A percentile compares a stretch with the other conserved stretches of the same genome.
These are phyloP conservation scores for Hemichromis elongatus DNA, from an alignment of 2,113 vertebrate genomes.

Conservation along the genomic window DNA sequence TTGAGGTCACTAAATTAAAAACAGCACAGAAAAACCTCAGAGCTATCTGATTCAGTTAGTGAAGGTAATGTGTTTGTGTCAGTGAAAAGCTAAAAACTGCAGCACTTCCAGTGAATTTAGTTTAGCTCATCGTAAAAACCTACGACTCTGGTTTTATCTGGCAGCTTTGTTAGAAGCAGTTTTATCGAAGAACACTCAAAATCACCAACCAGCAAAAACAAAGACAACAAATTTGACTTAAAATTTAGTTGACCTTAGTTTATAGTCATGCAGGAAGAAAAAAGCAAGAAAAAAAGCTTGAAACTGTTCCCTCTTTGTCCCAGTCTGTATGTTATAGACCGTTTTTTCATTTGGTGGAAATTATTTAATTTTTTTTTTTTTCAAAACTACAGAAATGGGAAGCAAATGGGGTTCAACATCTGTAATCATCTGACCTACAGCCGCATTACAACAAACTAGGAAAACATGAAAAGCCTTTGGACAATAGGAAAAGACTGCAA, in stretches of 20 bases:
- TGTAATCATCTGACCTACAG: neutral
- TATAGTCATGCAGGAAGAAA: neutral
- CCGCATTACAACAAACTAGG: neutral
- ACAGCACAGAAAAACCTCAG: slow-evolving; percentile 29
- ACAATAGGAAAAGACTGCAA: neutral
- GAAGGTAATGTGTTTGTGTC: slow-evolving; percentile 36
- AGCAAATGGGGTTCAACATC: neutral
- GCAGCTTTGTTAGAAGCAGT: neutral
- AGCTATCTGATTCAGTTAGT: slow-evolving; percentile 32
- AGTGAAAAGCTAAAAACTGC: slow-evolving; percentile 41
- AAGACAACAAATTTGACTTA: neutral
- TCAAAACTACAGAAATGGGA: neutral
- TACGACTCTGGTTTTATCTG: neutral
- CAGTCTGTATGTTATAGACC: neutral
- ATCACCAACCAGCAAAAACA: neutral
- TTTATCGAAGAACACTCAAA: neutral
- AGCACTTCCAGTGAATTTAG: neutral
- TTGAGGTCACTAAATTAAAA: slow-evolving; percentile 46
- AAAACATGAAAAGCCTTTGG: neutral
- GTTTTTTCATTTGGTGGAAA: neutral
- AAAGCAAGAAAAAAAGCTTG: too few relatives aligned
- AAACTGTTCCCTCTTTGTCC: neutral
- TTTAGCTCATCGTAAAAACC: neutral
- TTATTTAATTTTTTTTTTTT: neutral
- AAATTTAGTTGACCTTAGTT: neutral